Conservation (phyloP, 2,113 vertebrate species). For the Rhineura floridana region DNA sequence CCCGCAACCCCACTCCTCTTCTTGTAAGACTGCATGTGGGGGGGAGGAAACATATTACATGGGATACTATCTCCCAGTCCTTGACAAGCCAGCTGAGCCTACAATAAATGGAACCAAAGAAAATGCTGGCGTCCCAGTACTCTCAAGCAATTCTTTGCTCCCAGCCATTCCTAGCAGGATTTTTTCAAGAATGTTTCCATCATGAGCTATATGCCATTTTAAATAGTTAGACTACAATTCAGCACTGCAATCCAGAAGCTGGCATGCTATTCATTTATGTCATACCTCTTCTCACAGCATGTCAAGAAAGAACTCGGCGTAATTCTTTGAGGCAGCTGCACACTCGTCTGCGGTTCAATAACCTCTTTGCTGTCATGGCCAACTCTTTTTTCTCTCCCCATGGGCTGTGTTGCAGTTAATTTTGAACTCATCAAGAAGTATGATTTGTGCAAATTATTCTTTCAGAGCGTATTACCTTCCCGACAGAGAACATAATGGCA, state of each 20-base stretch:
- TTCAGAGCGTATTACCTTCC: conserved; percentile 68
- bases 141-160: conserved; percentile 39
- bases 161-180: conserved; percentile 39
- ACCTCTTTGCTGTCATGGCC: conserved; percentile 44
- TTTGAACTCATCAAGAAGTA: conserved; percentile 65
- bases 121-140: neutral
- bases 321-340: conserved; percentile 14
- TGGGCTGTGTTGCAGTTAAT: conserved; percentile 63
- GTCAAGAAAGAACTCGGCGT: conserved; percentile 39
- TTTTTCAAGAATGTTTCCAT: conserved; percentile 33
- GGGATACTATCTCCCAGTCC: neutral
- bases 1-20: neutral
- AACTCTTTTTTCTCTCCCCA: conserved; percentile 33
- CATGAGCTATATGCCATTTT: conserved; percentile 33
- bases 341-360: conserved; percentile 42
- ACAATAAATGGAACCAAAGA: neutral
- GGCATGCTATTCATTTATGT: conserved; percentile 41
- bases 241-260: conserved; percentile 41
- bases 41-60: neutral
- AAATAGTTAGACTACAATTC: conserved; percentile 44
- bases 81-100: neutral
- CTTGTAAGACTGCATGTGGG: neutral
- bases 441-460: conserved; percentile 70
- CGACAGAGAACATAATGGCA: conserved; percentile 41
- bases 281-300: conserved; percentile 50